phyloP scores from a whole-genome alignment of 2,888 invertebrate genomes.

The Gari tellinella region DNA sequence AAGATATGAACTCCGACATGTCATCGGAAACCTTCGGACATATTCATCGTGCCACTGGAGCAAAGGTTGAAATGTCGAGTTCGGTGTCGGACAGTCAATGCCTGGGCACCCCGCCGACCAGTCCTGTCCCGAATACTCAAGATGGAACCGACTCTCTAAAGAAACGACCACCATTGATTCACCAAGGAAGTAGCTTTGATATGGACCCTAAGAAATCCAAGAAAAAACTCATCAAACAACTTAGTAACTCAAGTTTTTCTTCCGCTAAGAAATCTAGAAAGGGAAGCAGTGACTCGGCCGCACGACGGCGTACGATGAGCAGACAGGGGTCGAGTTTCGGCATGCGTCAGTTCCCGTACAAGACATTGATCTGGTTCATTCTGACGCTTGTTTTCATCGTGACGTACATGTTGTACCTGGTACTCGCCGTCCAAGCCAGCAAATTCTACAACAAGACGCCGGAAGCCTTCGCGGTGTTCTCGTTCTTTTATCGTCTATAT shows the following conservation, averaged over 20 bases:
- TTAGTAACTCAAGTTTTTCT: constrained; percentile 31
- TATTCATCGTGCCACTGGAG: constrained; percentile 8
- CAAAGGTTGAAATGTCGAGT: constrained; percentile 32
- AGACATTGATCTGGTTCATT: constrained; percentile 49
- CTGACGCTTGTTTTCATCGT: constrained; percentile 45
- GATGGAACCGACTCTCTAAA: constrained; percentile 1
- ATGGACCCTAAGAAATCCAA: constrained; percentile 18
- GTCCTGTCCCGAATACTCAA: constrained; percentile 15
- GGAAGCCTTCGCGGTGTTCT: constrained; percentile 19
- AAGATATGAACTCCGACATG: constrained; percentile 45
- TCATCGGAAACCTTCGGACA: constrained; percentile 58
- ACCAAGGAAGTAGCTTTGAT: constrained; percentile 22
- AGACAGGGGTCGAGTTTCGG: constrained; percentile 52
- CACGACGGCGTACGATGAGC: constrained; percentile 41
- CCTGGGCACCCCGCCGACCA: constrained; percentile 2
- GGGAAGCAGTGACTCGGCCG: constrained; percentile 5
- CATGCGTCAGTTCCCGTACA: constrained; percentile 45
- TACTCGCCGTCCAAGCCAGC: constrained; percentile 27
- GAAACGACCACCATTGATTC: constrained; percentile 33
- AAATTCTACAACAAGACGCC: constrained; percentile 26
- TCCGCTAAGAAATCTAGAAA: neutral
- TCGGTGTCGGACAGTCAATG: constrained; percentile 29
- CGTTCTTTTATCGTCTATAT: constrained; percentile 42
- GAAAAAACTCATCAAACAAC: constrained; percentile 44
- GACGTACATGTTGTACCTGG: constrained; percentile 35